phyloP scores from a whole-genome alignment of 2,888 invertebrate genomes.

The Hymenopus coronatus region DNA sequence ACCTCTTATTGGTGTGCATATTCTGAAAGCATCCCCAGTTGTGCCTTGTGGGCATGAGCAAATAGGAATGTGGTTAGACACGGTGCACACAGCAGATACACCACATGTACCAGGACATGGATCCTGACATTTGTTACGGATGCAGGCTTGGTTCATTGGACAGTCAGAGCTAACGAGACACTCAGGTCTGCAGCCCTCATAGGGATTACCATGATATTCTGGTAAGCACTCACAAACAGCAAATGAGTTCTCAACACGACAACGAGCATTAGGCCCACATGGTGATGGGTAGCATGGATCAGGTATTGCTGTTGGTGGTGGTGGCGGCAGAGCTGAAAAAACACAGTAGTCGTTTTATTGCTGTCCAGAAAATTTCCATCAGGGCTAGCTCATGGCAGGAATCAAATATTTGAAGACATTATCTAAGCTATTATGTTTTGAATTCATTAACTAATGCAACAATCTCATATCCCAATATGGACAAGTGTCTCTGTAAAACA shows the following conservation, averaged over 20 bases:
- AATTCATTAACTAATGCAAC: too few species aligned
- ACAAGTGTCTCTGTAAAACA: not conserved
- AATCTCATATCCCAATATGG: too few species aligned
- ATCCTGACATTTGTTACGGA: constrained; percentile 41
- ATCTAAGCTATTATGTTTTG: not conserved
- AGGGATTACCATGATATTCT: constrained; percentile 45
- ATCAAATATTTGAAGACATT: not conserved
- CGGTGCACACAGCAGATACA: constrained; percentile 34
- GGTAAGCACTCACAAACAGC: constrained; percentile 50
- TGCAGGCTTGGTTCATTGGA: constrained; percentile 41
- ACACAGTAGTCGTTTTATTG: not conserved
- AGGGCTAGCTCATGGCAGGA: not conserved
- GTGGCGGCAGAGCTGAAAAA: constrained; percentile 16
- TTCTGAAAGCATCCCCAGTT: constrained; percentile 40
- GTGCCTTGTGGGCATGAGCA: constrained; percentile 44
- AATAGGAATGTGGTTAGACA: constrained; percentile 38
- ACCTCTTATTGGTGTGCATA: constrained; percentile 33
- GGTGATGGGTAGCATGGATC: constrained; percentile 50
- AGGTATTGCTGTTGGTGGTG: constrained; percentile 25
- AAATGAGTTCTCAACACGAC: constrained; percentile 39
- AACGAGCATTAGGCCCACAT: constrained; percentile 65
- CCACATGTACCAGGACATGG: constrained; percentile 42
- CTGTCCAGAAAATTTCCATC: not conserved
- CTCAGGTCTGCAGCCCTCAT: constrained; percentile 60
- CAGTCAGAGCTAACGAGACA: constrained; percentile 47